Evolutionary conservation across 2,113 vertebrate species (phyloP).

Genomic region (Phaethon lepturus): DNA sequence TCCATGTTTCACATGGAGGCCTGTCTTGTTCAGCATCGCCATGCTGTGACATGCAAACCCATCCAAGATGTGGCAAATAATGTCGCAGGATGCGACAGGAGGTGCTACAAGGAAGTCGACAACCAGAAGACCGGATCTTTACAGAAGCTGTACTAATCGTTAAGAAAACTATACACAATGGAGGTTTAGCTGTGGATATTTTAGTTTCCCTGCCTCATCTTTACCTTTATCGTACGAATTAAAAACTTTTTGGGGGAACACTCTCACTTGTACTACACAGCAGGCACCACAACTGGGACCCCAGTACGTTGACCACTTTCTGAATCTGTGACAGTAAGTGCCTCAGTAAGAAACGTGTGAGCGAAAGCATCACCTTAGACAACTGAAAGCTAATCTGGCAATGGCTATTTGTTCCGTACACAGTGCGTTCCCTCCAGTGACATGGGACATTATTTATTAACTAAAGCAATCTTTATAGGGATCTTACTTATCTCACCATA

Average conservation of each 20-base stretch:
- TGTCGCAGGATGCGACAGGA: not conserved
- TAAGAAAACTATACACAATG: not conserved
- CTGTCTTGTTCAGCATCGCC: not conserved
- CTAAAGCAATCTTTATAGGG: not conserved
- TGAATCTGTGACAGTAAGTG: not conserved
- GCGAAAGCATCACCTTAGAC: not conserved
- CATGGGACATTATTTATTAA: not conserved
- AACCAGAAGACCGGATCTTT: not conserved
- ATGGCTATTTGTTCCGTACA: not conserved
- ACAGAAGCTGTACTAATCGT: not conserved
- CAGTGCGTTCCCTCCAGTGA: not conserved
- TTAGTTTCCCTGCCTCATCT: not conserved
- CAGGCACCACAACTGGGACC: not conserved
- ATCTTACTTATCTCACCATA: not conserved
- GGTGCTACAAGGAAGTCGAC: not conserved
- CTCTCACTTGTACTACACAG: not conserved
- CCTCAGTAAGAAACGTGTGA: not conserved
- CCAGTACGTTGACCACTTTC: not conserved
- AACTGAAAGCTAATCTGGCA: not conserved
- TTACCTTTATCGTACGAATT: not conserved
- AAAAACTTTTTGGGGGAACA: not conserved
- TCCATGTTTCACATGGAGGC: rapidly evolving
- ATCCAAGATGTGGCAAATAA: not conserved
- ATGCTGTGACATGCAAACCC: not conserved
- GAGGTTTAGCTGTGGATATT: not conserved